phyloP scores from a whole-genome alignment of 2,888 invertebrate species.

The Odiellus spinosus region DNA sequence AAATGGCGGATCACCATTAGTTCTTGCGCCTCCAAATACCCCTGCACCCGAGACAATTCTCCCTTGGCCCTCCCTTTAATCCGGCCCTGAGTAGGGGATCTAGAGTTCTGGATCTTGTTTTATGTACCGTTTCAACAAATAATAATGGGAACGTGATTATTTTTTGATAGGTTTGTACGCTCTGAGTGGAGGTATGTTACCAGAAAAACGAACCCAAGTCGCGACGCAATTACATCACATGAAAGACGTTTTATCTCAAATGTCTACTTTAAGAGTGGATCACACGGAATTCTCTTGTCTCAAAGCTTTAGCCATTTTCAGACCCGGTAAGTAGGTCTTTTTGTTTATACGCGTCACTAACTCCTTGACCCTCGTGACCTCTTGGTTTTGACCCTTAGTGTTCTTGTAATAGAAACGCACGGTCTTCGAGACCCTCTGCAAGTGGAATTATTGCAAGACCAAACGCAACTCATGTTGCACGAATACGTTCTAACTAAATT shows the following conservation, averaged over 20 bases:
- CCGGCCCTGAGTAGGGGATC: too few relatives aligned
- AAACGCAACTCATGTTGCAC: slow-evolving; percentile 57
- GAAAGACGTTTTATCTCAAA: slow-evolving; percentile 46
- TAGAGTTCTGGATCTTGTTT: too few relatives aligned
- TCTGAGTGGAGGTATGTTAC: slow-evolving; percentile 5
- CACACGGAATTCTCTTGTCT: slow-evolving; percentile 69
- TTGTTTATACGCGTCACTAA: not conserved
- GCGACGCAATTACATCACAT: slow-evolving; percentile 28
- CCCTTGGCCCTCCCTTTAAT: too few relatives aligned
- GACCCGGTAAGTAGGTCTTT: slow-evolving; percentile 44
- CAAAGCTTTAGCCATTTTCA: slow-evolving; percentile 65
- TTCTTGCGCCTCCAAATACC: too few relatives aligned
- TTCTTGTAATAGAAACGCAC: slow-evolving; percentile 38
- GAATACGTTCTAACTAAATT: slow-evolving; percentile 33
- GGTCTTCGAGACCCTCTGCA: slow-evolving; percentile 43
- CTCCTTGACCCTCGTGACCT: not conserved
- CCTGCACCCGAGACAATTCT: too few relatives aligned
- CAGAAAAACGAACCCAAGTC: slow-evolving; percentile 11
- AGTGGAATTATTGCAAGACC: slow-evolving; percentile 52
- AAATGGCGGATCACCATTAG: too few relatives aligned
- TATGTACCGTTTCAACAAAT: too few relatives aligned
- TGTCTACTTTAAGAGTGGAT: slow-evolving; percentile 50
- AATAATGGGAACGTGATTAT: too few relatives aligned
- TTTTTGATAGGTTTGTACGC: slow-evolving; percentile 11
- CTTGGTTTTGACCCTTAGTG: slow-evolving; percentile 2